A percentile compares a stretch with the other conserved stretches of the same genome.
Conservation (phyloP, 2,113 vertebrate species). For the Leucopsar rothschildi region DNA sequence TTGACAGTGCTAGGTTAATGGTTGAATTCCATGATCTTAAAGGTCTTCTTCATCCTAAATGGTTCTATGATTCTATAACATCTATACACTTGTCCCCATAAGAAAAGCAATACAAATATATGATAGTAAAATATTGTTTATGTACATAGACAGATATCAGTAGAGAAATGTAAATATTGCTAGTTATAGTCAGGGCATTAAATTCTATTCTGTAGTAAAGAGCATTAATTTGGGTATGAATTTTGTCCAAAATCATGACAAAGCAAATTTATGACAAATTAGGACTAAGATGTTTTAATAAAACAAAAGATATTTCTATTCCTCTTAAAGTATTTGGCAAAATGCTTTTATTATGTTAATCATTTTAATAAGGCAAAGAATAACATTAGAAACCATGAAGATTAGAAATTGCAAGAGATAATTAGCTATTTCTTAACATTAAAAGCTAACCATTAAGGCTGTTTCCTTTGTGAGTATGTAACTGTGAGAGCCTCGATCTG, state of each 20-base stretch:
- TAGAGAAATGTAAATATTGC: background rate
- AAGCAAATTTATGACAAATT: conserved; percentile 68
- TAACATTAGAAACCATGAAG: conserved; percentile 75
- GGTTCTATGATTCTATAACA: background rate
- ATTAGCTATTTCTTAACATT: conserved; percentile 41
- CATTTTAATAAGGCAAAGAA: conserved; percentile 76
- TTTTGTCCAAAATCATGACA: background rate
- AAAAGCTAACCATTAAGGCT: conserved; percentile 55
- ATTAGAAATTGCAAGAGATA: conserved; percentile 65
- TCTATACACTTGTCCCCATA: background rate
- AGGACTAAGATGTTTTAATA: conserved; percentile 58
- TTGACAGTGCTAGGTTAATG: background rate
- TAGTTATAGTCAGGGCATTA: background rate
- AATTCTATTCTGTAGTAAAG: background rate
- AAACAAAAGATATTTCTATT: conserved; percentile 55
- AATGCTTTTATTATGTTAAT: conserved; percentile 74
- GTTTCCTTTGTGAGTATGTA: conserved; percentile 6
- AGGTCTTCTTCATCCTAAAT: background rate
- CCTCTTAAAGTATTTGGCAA: conserved; percentile 56
- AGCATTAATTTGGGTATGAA: background rate
- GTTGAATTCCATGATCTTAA: background rate
- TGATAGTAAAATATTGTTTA: background rate
- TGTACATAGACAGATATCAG: background rate
- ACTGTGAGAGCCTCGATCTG: rapidly evolving
- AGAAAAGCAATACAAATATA: background rate